Percentiles rank a stretch among this genome's conserved stretches.
These are phyloP conservation scores for Labroides dimidiatus DNA, from an alignment of 2,797 vertebrate species.

Conservation along the genomic window DNA sequence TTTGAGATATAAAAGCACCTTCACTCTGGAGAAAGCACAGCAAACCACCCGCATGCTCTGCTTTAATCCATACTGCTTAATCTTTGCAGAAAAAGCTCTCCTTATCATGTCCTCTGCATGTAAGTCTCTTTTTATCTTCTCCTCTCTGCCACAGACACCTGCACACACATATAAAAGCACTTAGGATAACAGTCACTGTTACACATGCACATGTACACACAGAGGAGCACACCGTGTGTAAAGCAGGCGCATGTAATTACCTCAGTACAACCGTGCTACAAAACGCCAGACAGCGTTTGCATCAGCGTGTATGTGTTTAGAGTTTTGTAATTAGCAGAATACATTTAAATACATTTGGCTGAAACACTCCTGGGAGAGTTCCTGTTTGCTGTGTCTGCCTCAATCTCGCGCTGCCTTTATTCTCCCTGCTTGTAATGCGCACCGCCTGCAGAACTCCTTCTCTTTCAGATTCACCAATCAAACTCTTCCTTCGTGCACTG, in stretches of 20 bases:
- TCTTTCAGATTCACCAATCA: slow-evolving; percentile 70
- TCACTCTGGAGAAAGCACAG: slow-evolving; percentile 55
- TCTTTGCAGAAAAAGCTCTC: slow-evolving; percentile 70
- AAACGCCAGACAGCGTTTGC: slow-evolving; percentile 79
- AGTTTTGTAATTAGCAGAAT: slow-evolving; percentile 87
- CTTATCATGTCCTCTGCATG: slow-evolving; percentile 77
- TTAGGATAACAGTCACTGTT: slow-evolving; percentile 37
- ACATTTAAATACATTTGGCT: slow-evolving; percentile 86
- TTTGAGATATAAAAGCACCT: slow-evolving; percentile 73
- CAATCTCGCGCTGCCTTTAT: slow-evolving; percentile 70
- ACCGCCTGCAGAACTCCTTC: slow-evolving; percentile 56
- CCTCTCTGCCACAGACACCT: slow-evolving; percentile 49
- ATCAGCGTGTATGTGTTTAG: slow-evolving; percentile 80
- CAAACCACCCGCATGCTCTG: slow-evolving; percentile 67
- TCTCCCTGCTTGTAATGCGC: slow-evolving; percentile 53
- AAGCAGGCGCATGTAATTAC: slow-evolving; percentile 74
- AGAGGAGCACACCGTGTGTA: slow-evolving; percentile 46
- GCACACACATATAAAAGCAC: slow-evolving; percentile 31
- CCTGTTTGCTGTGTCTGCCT: slow-evolving; percentile 75
- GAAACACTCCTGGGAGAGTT: slow-evolving; percentile 77
- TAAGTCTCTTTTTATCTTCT: slow-evolving; percentile 75
- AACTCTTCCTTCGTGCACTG: slow-evolving; percentile 60
- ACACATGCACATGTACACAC: slow-evolving; percentile 33
- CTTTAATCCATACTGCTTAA: slow-evolving; percentile 78
- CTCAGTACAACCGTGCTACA: slow-evolving; percentile 74